phyloP scores from a whole-genome alignment of 2,797 vertebrate species.

The Taeniopygia guttata region DNA sequence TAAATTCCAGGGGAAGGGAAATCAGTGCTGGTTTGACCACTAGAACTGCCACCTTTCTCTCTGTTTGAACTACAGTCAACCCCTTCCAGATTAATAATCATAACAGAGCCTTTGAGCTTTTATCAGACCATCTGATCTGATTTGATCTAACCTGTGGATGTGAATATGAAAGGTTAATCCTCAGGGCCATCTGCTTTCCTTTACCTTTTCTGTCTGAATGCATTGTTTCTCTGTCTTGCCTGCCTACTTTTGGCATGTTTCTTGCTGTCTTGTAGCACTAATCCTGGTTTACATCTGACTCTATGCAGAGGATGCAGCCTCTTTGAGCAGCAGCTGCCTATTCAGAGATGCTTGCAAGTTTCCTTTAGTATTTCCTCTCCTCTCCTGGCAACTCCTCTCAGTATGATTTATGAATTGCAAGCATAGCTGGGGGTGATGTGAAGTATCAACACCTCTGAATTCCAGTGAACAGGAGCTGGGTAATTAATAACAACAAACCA shows the following conservation, averaged over 20 bases:
- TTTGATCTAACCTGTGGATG: neutral
- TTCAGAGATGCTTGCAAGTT: constrained; percentile 14
- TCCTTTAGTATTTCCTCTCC: constrained; percentile 17
- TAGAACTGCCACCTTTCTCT: neutral
- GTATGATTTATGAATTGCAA: constrained; percentile 63
- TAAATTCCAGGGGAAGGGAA: neutral
- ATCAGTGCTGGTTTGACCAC: neutral
- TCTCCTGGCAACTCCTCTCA: constrained; percentile 12
- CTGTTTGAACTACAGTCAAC: neutral
- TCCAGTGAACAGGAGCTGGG: constrained; percentile 30
- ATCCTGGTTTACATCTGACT: neutral
- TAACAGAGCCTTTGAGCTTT: neutral
- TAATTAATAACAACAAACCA: constrained; percentile 61
- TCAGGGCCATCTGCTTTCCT: neutral
- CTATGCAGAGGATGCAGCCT: neutral
- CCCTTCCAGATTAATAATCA: neutral
- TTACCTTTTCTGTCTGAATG: neutral
- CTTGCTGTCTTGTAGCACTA: neutral
- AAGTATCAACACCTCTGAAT: constrained; percentile 51
- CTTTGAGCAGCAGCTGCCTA: constrained; percentile 2
- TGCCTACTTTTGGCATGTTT: neutral
- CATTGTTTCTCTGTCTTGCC: neutral
- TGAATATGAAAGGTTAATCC: constrained; percentile 6
- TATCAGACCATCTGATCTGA: neutral
- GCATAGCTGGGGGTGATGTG: constrained; percentile 20